These are phyloP conservation scores for Bombus balteatus DNA, from an alignment of 1,140 invertebrate genomes.

Conservation along the genomic window DNA sequence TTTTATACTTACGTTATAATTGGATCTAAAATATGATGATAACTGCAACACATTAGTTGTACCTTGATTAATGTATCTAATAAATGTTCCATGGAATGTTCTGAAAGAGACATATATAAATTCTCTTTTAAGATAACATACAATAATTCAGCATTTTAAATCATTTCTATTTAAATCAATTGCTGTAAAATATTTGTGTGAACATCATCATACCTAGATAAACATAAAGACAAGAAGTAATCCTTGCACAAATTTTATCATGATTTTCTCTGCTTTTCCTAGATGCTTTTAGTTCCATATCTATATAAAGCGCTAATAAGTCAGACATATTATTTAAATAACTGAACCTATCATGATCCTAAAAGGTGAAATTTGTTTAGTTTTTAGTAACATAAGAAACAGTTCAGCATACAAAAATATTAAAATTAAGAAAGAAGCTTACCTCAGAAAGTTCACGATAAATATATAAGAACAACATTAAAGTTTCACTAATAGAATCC, in stretches of 20 bases:
- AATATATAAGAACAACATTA: constrained; percentile 80
- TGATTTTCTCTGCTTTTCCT: constrained; percentile 76
- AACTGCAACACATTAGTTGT: constrained; percentile 74
- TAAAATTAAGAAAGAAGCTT: constrained; percentile 26
- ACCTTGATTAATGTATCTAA: constrained; percentile 79
- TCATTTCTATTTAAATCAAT: neutral
- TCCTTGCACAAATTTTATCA: constrained; percentile 78
- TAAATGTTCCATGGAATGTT: constrained; percentile 78
- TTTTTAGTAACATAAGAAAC: neutral
- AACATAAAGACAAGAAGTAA: constrained; percentile 79
- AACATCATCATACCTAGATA: constrained; percentile 78
- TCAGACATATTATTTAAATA: constrained; percentile 82
- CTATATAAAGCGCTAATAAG: constrained; percentile 81
- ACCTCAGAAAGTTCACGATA: constrained; percentile 79
- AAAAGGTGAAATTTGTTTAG: constrained; percentile 54
- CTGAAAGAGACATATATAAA: constrained; percentile 69
- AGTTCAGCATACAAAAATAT: neutral
- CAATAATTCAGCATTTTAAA: neutral
- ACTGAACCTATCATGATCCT: constrained; percentile 74
- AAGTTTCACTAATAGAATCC: constrained; percentile 79
- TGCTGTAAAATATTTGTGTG: neutral
- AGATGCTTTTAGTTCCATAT: constrained; percentile 82
- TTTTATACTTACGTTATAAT: constrained; percentile 77
- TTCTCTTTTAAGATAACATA: neutral
- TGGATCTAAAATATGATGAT: constrained; percentile 77